phyloP scores from a whole-genome alignment of 2,797 vertebrate species.

The Enteromius trimaculatus region DNA sequence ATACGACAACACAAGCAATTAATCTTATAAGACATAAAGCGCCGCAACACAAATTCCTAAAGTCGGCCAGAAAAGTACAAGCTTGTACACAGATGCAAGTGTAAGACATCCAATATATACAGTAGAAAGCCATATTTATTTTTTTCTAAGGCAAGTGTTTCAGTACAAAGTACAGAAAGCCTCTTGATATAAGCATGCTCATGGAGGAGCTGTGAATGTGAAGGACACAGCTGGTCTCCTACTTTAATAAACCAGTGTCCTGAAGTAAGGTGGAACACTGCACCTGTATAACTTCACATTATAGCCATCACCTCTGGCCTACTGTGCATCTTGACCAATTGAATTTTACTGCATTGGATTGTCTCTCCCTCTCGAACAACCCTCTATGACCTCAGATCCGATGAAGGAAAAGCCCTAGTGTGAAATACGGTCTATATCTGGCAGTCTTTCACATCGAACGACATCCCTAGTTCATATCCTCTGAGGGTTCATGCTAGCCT shows the following conservation, averaged over 20 bases:
- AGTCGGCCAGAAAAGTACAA: conserved; percentile 10
- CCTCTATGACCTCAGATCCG: conserved; percentile 36
- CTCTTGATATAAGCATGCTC: background rate
- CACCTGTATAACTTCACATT: conserved; percentile 39
- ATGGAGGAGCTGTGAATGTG: conserved; percentile 12
- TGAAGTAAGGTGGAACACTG: background rate
- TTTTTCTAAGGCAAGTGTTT: background rate
- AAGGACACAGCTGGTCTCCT: conserved; percentile 38
- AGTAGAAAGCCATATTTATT: background rate
- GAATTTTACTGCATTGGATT: conserved; percentile 14
- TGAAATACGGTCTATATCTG: conserved; percentile 40
- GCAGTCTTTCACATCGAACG: background rate
- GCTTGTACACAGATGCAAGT: conserved; percentile 4
- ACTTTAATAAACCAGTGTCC: conserved; percentile 27
- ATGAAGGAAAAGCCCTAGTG: conserved; percentile 33
- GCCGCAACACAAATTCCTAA: background rate
- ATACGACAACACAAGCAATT: background rate
- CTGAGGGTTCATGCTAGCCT: background rate
- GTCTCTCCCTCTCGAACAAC: conserved; percentile 15
- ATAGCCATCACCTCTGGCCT: conserved; percentile 4
- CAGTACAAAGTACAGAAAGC: background rate
- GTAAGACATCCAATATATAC: background rate
- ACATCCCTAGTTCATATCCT: background rate
- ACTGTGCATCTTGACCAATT: conserved; percentile 31
- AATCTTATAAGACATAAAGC: background rate